Evolutionary conservation across 1,140 invertebrate genomes (phyloP).

Genomic region (silkworm (Bombyx mori)): DNA sequence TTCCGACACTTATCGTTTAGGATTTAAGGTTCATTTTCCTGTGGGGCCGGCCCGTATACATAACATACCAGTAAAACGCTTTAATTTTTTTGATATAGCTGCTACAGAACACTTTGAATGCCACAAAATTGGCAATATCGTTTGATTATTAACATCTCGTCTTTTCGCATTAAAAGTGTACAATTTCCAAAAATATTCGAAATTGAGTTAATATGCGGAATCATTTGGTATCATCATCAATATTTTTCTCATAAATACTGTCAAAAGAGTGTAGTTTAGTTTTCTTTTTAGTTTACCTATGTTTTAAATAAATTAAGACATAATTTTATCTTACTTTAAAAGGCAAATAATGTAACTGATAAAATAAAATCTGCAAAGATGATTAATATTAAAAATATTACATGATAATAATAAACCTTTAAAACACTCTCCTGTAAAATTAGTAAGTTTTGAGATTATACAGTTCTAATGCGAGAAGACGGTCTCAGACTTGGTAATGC

Average conservation of each 20-base stretch:
- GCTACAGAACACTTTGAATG: not conserved
- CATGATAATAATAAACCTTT: constrained; percentile 9
- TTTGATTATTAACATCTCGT: not conserved
- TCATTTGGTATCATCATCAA: too few species aligned
- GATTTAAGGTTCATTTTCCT: constrained; percentile 54
- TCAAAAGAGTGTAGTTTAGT: too few species aligned
- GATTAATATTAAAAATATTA: not conserved
- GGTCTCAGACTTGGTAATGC: constrained; percentile 21
- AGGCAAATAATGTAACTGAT: too few species aligned
- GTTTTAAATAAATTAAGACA: too few species aligned
- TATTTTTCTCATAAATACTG: too few species aligned
- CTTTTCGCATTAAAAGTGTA: not conserved
- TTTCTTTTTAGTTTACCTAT: too few species aligned
- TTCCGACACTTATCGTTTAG: constrained; percentile 57
- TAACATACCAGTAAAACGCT: not conserved
- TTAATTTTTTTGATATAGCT: not conserved
- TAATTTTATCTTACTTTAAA: too few species aligned
- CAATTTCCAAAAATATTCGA: too few species aligned
- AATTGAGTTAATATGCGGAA: too few species aligned
- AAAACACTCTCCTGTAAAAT: too few species aligned
- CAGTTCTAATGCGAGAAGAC: too few species aligned
- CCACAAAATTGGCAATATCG: constrained; percentile 1
- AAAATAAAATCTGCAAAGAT: not conserved
- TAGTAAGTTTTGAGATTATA: too few species aligned
- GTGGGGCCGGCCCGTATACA: constrained; percentile 28